Percentiles rank a stretch among this genome's conserved stretches.
phyloP scores from a whole-genome alignment of 1,140 invertebrate genomes.

The Leptonema lineaticorne region DNA sequence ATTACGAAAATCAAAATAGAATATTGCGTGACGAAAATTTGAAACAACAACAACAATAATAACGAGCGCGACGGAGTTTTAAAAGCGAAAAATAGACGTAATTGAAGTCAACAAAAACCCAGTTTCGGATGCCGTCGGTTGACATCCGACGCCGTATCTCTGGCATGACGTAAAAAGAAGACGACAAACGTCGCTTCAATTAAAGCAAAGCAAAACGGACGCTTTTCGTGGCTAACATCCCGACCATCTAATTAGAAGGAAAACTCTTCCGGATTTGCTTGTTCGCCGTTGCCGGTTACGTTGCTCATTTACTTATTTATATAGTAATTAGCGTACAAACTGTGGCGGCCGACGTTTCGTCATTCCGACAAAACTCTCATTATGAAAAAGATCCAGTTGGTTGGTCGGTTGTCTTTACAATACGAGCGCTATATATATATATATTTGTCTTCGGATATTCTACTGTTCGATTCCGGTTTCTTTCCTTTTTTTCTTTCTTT shows the following conservation, averaged over 20 bases:
- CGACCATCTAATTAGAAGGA: slow-evolving; percentile 26
- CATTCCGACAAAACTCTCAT: slow-evolving; percentile 7
- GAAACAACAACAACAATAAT: too few relatives aligned
- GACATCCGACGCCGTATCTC: not conserved
- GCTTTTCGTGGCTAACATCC: slow-evolving; percentile 17
- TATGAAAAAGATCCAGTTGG: too few relatives aligned
- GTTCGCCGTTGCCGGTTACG: not conserved
- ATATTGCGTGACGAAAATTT: too few relatives aligned
- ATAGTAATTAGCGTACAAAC: slow-evolving; percentile 22
- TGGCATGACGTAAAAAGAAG: too few relatives aligned
- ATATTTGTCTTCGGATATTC: too few relatives aligned
- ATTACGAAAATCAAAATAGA: too few relatives aligned
- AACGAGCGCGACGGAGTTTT: too few relatives aligned
- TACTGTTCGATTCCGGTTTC: too few relatives aligned
- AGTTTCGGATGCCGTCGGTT: not conserved
- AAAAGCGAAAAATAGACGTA: too few relatives aligned
- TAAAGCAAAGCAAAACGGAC: not conserved
- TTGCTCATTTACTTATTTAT: slow-evolving; percentile 27
- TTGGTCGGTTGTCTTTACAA: too few relatives aligned
- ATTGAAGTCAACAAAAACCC: not conserved
- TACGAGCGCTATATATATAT: too few relatives aligned
- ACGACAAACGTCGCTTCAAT: slow-evolving; percentile 19
- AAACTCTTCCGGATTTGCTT: slow-evolving; percentile 26
- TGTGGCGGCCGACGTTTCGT: slow-evolving; percentile 3
- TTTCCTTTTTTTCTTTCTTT: not conserved